Base-by-base conservation (phyloP, 1,140 invertebrate genomes). In the Zaprionus gabonicus region DNA sequence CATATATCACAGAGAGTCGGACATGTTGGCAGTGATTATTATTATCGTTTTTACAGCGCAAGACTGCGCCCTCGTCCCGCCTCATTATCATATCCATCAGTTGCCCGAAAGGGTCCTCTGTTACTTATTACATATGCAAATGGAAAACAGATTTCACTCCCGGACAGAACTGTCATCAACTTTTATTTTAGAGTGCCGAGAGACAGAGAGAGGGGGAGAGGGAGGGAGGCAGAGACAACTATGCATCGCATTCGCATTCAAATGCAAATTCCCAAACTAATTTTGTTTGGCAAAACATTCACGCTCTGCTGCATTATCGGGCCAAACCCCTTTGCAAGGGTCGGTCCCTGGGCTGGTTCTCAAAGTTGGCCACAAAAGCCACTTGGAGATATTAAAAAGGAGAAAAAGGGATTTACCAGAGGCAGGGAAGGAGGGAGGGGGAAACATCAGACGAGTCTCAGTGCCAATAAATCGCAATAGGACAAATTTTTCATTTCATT, bases 241-340 rank as follows among this genome's bases (percentile, higher is more conserved):
- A 31, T 56, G 51, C 27, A 62, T 46, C 25, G 36, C 62, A 49
- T 41, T 68, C 41, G 65, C 63, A 86, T 87, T 86, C 80, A 90
- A 84, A 90, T 91, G 83, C 78, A 91, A 91, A 88, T 91, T 79
- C 88, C 88, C 76, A 82, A 91, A 84, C 88, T 82, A 91, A 91
- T 91, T 91, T 90, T 84, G 78, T 81, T 78, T 85, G 62, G 38
- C 41, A 74, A 74, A 82, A 84, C 81, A 88, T 88, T 91, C 75
- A 81, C 84, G 84, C 76, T 72, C 76, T 78, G 76, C 44, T 91
- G 82, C 83, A 81, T 55, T 81, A 76, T 44, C 38, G 70, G 46
- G 69, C 1, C 46, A n/a, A 23, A 51, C 20, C 75, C 82, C 72
- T 80, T 84, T 80, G 46, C 31, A 17, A 31, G 51, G 66, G n/a